Evolutionary conservation across 1,140 invertebrate genomes (phyloP).

Genomic region (Mycetomoellerius zeteki): DNA sequence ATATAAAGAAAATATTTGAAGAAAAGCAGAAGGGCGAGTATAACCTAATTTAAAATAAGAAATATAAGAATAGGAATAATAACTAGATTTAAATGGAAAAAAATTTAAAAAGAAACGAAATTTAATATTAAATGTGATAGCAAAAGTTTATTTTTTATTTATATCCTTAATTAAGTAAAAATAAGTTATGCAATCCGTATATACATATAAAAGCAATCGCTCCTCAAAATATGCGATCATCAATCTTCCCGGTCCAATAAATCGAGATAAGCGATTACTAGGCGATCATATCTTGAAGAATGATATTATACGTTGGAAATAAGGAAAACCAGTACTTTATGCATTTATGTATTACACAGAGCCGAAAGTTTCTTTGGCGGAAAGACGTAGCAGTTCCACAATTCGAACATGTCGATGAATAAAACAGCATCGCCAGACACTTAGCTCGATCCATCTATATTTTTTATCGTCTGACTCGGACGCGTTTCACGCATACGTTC

Average conservation of each 20-base stretch:
- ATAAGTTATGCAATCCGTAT: not conserved
- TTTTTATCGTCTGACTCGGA: conserved; percentile 47
- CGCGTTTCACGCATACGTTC: not conserved
- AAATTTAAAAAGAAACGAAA: not conserved
- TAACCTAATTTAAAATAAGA: not conserved
- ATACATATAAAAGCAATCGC: not conserved
- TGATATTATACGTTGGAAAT: conserved; percentile 41
- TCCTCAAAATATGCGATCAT: not conserved
- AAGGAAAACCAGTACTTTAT: conserved; percentile 32
- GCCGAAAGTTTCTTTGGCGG: conserved; percentile 10
- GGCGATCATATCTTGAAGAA: conserved; percentile 31
- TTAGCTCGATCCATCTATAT: conserved; percentile 4
- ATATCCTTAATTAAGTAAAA: not conserved
- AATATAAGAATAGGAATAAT: not conserved
- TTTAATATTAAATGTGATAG: not conserved
- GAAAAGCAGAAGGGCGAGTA: not conserved
- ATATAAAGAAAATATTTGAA: not conserved
- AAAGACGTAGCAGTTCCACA: not conserved
- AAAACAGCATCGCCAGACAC: conserved; percentile 51
- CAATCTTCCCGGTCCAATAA: conserved; percentile 16
- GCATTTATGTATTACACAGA: conserved; percentile 51
- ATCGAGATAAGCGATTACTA: conserved; percentile 46
- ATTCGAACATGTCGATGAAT: conserved; percentile 58
- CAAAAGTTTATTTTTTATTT: conserved; percentile 11
- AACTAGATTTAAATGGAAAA: not conserved